These are phyloP conservation scores for Chunga burmeisteri DNA, from an alignment of 2,113 vertebrate genomes.

Conservation along the genomic window DNA sequence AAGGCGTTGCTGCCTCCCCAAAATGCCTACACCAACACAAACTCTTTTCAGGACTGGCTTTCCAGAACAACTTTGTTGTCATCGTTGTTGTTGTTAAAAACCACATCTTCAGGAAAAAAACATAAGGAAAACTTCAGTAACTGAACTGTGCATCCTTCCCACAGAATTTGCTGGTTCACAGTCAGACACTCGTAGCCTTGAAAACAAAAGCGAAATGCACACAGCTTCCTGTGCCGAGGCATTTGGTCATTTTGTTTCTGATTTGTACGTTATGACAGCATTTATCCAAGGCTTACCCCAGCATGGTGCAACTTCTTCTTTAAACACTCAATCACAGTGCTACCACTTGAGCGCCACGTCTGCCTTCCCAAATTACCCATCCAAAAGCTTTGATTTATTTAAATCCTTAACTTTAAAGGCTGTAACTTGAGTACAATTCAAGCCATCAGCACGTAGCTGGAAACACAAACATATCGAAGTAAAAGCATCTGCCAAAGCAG, in stretches of 20 bases:
- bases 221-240: not conserved
- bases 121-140: not conserved
- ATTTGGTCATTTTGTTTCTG: not conserved
- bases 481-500: constrained; percentile 7
- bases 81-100: not conserved
- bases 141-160: not conserved
- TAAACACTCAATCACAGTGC: not conserved
- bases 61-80: not conserved
- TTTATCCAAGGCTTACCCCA: not conserved
- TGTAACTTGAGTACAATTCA: not conserved
- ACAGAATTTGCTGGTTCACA: not conserved
- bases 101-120: not conserved
- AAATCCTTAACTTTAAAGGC: constrained; percentile 9
- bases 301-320: not conserved
- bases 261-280: not conserved
- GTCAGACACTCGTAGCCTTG: not conserved
- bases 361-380: not conserved
- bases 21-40: not conserved
- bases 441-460: not conserved
- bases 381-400: constrained; percentile 13
- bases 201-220: not conserved
- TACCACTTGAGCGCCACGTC: not conserved
- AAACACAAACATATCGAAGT: not conserved
- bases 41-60: not conserved
- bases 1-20: not conserved